Conservation (phyloP, 2,888 invertebrate genomes). For the Alitta virens region DNA sequence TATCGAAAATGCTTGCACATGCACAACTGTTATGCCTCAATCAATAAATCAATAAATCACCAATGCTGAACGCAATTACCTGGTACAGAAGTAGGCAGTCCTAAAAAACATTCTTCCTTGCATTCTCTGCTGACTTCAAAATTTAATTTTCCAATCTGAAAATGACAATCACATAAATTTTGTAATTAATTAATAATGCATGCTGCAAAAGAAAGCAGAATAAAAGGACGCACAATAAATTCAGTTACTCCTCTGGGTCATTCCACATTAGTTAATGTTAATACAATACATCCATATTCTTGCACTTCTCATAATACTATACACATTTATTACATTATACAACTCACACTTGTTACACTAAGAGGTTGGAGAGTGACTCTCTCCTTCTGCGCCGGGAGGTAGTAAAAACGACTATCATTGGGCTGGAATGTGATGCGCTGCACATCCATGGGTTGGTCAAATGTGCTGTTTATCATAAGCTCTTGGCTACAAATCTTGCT, state of each 20-base stretch:
- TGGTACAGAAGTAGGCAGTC: constrained; percentile 67
- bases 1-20: background rate
- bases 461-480: constrained; percentile 77
- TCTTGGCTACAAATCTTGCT: constrained; percentile 76
- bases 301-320: too few relatives aligned
- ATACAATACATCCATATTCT: too few relatives aligned
- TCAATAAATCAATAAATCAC: too few relatives aligned
- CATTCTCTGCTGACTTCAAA: constrained; percentile 76
- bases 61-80: constrained; percentile 59
- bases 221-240: too few relatives aligned
- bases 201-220: too few relatives aligned
- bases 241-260: too few relatives aligned
- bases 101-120: constrained; percentile 73
- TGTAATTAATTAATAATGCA: too few relatives aligned
- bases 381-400: constrained; percentile 56
- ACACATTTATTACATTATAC: too few relatives aligned
- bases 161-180: constrained; percentile 7
- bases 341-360: too few relatives aligned
- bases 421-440: constrained; percentile 66
- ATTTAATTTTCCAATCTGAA: constrained; percentile 63
- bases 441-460: constrained; percentile 77
- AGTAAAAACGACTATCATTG: constrained; percentile 65
- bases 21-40: background rate
- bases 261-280: too few relatives aligned
- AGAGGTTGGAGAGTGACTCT: constrained; percentile 29